These are phyloP conservation scores for Pseudococcus jackbeardsleyi DNA, from an alignment of 2,888 invertebrate genomes.

Conservation along the genomic window DNA sequence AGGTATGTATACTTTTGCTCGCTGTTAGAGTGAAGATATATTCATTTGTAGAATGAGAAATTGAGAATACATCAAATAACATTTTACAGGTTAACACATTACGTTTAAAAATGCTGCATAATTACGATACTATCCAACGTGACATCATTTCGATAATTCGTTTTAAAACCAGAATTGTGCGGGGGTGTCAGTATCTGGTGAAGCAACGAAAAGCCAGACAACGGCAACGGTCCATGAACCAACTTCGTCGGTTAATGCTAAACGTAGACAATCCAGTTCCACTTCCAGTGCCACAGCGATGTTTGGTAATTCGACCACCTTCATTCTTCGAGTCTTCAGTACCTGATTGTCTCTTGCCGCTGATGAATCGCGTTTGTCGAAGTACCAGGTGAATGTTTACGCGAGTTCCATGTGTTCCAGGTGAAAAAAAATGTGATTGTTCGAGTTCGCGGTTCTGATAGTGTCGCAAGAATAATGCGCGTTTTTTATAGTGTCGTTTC, in stretches of 20 bases:
- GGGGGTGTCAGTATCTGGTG: conserved; percentile 8
- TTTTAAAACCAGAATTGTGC: conserved; percentile 15
- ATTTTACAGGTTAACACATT: neutral
- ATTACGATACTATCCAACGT: neutral
- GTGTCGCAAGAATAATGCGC: neutral
- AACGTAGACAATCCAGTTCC: conserved; percentile 48
- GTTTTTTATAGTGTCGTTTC: conserved; percentile 18
- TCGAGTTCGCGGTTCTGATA: neutral
- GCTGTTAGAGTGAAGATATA: neutral
- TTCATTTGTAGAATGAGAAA: neutral
- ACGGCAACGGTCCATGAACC: conserved; percentile 47
- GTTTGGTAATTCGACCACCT: conserved; percentile 19
- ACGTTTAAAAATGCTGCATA: conserved; percentile 16
- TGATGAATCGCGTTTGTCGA: conserved; percentile 9
- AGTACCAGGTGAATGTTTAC: conserved; percentile 22
- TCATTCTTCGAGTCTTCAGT: conserved; percentile 1
- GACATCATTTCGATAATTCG: conserved; percentile 44
- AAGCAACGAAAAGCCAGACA: conserved; percentile 14
- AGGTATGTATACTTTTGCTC: no score
- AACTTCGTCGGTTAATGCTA: conserved; percentile 27
- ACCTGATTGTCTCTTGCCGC: neutral
- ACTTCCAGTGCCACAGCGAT: neutral
- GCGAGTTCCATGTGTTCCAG: conserved; percentile 45
- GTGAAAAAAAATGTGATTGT: neutral
- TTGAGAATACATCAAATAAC: neutral